phyloP scores from a whole-genome alignment of 2,888 invertebrate genomes.

The Venustoraphidia nigricollis region DNA sequence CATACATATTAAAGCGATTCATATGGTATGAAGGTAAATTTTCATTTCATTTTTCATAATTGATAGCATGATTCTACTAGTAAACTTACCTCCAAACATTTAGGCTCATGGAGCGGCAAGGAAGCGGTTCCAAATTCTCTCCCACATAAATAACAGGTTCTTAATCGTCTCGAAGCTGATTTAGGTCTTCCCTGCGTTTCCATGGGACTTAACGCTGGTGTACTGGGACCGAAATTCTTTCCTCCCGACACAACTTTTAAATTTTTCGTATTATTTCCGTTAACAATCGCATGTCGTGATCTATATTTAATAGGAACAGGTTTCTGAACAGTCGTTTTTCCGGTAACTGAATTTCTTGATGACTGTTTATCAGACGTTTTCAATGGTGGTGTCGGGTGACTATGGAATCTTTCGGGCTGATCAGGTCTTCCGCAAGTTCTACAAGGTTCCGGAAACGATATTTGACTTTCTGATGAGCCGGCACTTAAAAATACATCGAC shows the following conservation, averaged over 20 bases:
- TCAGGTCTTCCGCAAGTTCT: constrained; percentile 49
- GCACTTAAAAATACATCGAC: too few species aligned
- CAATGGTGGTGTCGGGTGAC: constrained; percentile 30
- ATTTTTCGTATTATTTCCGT: background rate
- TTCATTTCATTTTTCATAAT: background rate
- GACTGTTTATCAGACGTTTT: constrained; percentile 12
- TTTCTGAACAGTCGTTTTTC: constrained; percentile 33
- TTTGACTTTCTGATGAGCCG: background rate
- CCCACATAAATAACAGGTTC: constrained; percentile 45
- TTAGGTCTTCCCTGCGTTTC: background rate
- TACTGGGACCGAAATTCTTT: too few species aligned
- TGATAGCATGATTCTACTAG: background rate
- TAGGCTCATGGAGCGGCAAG: constrained; percentile 48
- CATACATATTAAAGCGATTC: background rate
- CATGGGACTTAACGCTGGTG: too few species aligned
- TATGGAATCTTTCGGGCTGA: constrained; percentile 49
- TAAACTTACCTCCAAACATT: constrained; percentile 38
- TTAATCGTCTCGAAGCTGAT: constrained; percentile 12
- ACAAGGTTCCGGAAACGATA: constrained; percentile 35
- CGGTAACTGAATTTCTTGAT: constrained; percentile 6
- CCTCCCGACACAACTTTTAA: too few species aligned
- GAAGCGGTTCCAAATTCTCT: constrained; percentile 50
- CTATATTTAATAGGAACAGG: constrained; percentile 33
- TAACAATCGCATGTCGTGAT: constrained; percentile 15
- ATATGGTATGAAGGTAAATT: background rate